These are phyloP conservation scores for Corythornis vintsioides DNA, from an alignment of 2,113 vertebrate species.

Conservation along the genomic window DNA sequence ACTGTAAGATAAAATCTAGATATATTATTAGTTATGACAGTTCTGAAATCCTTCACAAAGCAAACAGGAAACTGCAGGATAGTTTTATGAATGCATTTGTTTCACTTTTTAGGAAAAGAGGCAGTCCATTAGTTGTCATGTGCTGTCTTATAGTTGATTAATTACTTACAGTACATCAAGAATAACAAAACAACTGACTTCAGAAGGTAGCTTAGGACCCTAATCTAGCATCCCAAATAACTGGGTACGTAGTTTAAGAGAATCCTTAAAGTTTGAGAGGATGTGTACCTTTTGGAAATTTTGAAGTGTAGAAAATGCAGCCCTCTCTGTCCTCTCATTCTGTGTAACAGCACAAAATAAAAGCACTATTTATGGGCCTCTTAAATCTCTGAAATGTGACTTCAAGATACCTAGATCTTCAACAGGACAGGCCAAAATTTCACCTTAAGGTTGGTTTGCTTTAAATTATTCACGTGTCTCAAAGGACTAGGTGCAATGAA, in stretches of 20 bases:
- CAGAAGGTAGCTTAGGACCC: neutral
- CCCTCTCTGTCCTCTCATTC: neutral
- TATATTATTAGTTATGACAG: constrained; percentile 39
- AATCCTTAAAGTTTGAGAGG: neutral
- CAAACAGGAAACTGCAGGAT: constrained; percentile 46
- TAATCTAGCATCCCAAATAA: neutral
- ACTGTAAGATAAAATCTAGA: constrained; percentile 28
- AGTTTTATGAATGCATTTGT: constrained; percentile 30
- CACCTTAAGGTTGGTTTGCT: neutral
- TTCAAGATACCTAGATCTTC: neutral
- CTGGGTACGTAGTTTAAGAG: neutral
- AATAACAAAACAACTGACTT: neutral
- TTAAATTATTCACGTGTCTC: neutral
- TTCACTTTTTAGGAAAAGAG: constrained; percentile 31
- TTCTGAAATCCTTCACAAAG: constrained; percentile 42
- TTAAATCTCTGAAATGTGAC: neutral
- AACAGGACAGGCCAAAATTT: neutral
- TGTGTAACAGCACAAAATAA: neutral
- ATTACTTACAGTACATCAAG: neutral
- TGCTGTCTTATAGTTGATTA: neutral
- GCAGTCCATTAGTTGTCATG: neutral
- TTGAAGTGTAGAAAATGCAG: neutral
- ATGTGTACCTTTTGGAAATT: neutral
- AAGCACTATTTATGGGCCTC: neutral
- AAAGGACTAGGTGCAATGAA: constrained; percentile 13